These are phyloP conservation scores for Philhelius pedissequus DNA, from an alignment of 2,888 invertebrate species.

Conservation along the genomic window DNA sequence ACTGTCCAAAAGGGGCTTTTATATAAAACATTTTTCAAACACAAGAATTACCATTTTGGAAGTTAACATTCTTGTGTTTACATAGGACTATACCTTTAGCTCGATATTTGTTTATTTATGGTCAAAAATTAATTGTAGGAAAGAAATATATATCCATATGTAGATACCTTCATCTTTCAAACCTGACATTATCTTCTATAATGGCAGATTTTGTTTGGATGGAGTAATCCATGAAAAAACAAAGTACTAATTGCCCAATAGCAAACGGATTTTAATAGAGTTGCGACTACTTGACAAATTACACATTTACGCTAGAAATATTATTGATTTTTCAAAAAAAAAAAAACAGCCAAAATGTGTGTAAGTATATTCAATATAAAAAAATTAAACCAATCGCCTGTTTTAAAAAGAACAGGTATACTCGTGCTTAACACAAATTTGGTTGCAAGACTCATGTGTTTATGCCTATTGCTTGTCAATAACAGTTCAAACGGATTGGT, in stretches of 20 bases:
- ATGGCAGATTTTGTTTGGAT: neutral
- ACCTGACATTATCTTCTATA: neutral
- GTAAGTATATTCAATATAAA: too few relatives aligned
- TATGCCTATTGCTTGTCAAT: too few relatives aligned
- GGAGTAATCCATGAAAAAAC: neutral
- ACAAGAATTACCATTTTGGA: neutral
- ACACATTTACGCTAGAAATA: neutral
- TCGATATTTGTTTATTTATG: conserved; percentile 59
- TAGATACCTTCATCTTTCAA: neutral
- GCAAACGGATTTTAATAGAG: neutral
- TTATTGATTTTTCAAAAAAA: neutral
- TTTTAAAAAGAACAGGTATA: too few relatives aligned
- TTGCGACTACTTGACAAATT: neutral
- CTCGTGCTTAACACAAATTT: too few relatives aligned
- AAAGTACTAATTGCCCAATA: neutral
- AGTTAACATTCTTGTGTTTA: conserved; percentile 28
- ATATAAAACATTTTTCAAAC: conserved; percentile 42
- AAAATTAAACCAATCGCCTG: too few relatives aligned
- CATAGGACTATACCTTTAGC: conserved; percentile 42
- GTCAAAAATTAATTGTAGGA: conserved; percentile 40
- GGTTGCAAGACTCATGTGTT: too few relatives aligned
- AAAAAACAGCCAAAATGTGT: too few relatives aligned
- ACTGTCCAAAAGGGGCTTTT: conserved; percentile 42
- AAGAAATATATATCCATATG: neutral
- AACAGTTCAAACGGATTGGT: too few relatives aligned